Evolutionary conservation across 2,797 vertebrate species (phyloP), one percentile per base, ranked within the genome.

Genomic region (Falco berigora): DNA sequence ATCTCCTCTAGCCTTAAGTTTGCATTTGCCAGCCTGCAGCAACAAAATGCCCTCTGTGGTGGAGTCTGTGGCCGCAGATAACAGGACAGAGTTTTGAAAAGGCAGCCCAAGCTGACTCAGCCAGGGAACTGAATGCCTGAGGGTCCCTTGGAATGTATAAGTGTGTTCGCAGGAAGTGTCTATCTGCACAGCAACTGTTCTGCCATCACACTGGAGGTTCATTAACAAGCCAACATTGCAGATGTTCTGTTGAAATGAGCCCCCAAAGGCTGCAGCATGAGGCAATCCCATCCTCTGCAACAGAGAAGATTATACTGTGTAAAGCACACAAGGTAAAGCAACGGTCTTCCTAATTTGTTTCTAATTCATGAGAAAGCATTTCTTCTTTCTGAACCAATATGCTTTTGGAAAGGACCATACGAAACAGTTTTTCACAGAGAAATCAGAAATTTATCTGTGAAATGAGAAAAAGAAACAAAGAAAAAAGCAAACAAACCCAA

Each of bases 21-120:
- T 97, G 96, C 98, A 99, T 1, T 79, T 88, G 49, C 98, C 98
- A 56, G 96, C 94, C 93, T 97, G 98, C 84, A 99, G 90, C 58
- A 97, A 72, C 53, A 99, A 56, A 46, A 89, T 42, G 14, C 97
- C 96, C 10, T 87, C 88, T 34, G 97, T 68, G 28, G 69, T 76
- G 2, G 94, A 79, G 49, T 85, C 96, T 22, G 79, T 77, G 44
- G 95, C 91, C 62, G 94, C 80, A 25, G 95, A 96, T 19, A 97
- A 94, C 58, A 97, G 68, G 28, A 98, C 4, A 23, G 90, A 90
- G 81, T 97, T 97, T 42, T 91, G 88, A 14, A 62, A 83, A 21
- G 98, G 98, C 49, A 98, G 86, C 63, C 98, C 98, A 10, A 86
- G 86, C 67, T 69, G 95, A 30, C 66, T 96, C 63, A 98, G 96